Evolutionary conservation across 2,888 invertebrate species (phyloP), one percentile per base, ranked within the genome.

Genomic region (Himalopsyche japonica): DNA sequence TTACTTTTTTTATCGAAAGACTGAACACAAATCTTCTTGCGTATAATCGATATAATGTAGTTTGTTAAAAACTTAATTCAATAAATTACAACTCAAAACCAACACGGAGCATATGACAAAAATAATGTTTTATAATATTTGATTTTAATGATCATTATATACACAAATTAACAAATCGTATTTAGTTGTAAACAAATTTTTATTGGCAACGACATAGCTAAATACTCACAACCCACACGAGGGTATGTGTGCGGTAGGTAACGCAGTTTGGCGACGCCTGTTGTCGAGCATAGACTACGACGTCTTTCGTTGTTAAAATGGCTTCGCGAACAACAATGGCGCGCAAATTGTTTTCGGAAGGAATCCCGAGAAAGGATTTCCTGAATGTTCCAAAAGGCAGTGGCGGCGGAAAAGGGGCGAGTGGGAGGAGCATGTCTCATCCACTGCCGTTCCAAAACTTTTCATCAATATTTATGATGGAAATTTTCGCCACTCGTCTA

Each of bases 271-370:
- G 57, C 57, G 57, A 57, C 20, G 57, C 57, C 57, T 24, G 20
- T 43, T 24, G 57, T 57, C 7, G 57, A 1, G 57, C 57, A 57
- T 57, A 57, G 57, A n/a, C 57, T 57, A 20, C 57, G 57, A 57
- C 57, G 57, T 57, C 57, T 57, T 57, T 57, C 64, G 85, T 81
- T 85, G 85, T 79, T 78, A 32, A 76, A 82, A 49, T 76, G 82
- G 76, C 84, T 64, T 78, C 79, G 81, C 84, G 27, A 43, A 80
- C 85, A 85, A 86, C 85, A 86, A 86, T 86, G 83, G 84, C 37
- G 27, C 82, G 79, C 83, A 86, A 86, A 86, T 86, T 86, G 86
- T 86, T 86, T 86, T 86, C 86, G 86, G 86, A 86, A 86, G 86
- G 85, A 86, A 86, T 86, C 84, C 83, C 27, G 57, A 80, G 80